Evolutionary conservation across 2,888 invertebrate species (phyloP).

Genomic region (Muschampia plurimacula): DNA sequence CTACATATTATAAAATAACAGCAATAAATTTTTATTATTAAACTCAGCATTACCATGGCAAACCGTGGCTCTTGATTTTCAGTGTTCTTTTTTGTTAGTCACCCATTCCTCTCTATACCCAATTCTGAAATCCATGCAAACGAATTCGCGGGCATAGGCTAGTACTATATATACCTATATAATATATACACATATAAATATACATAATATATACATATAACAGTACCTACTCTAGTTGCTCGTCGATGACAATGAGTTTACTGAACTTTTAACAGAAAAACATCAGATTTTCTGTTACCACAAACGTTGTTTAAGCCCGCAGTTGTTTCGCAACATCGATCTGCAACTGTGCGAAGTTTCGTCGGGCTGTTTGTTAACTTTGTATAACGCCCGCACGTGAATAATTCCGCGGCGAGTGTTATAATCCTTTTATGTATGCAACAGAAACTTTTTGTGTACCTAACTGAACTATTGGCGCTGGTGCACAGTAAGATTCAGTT

Average conservation of each 20-base stretch:
- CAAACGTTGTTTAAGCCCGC: slow-evolving; percentile 35
- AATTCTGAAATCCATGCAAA: too few relatives aligned
- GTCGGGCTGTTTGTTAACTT: slow-evolving; percentile 28
- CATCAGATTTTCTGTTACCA: slow-evolving; percentile 3
- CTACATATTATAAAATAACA: too few relatives aligned
- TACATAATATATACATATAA: too few relatives aligned
- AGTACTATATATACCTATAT: too few relatives aligned
- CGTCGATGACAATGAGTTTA: background rate
- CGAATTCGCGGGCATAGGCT: too few relatives aligned
- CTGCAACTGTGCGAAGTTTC: slow-evolving; percentile 24
- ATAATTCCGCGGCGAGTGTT: slow-evolving; percentile 21
- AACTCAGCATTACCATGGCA: too few relatives aligned
- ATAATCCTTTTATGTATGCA: slow-evolving; percentile 26
- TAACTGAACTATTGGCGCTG: background rate
- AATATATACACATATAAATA: too few relatives aligned
- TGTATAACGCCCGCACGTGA: slow-evolving; percentile 19
- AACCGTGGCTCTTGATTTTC: too few relatives aligned
- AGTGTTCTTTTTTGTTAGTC: too few relatives aligned
- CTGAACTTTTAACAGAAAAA: background rate
- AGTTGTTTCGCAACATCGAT: slow-evolving; percentile 33
- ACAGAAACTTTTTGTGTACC: slow-evolving; percentile 5
- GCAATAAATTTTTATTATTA: too few relatives aligned
- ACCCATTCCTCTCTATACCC: too few relatives aligned
- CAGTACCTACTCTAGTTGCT: too few relatives aligned
- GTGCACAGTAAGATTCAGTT: background rate